These are phyloP conservation scores for Bursaphelenchus mucronatus DNA, from an alignment of 1,140 invertebrate species.

Conservation along the genomic window DNA sequence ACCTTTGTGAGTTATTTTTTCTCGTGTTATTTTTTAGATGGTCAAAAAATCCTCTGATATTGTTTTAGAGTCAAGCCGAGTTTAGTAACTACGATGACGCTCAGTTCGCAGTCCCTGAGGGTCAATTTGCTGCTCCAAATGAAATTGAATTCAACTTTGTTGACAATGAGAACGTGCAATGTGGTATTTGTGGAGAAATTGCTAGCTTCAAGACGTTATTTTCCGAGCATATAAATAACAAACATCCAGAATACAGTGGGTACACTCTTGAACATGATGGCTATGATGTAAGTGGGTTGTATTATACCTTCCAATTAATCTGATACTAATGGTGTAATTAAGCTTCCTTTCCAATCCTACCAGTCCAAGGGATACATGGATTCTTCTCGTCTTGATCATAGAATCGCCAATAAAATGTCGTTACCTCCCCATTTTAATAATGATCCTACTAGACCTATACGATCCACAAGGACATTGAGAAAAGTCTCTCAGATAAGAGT, in stretches of 20 bases:
- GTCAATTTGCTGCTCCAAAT: constrained; percentile 10
- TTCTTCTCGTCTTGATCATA: background rate
- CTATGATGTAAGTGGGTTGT: constrained; percentile 47
- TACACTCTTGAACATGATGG: constrained; percentile 56
- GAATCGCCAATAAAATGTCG: background rate
- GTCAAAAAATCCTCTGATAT: background rate
- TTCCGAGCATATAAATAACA: constrained; percentile 51
- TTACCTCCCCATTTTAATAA: background rate
- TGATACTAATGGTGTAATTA: constrained; percentile 43
- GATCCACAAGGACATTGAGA: constrained; percentile 37
- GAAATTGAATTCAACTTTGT: constrained; percentile 48
- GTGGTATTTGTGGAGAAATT: constrained; percentile 58
- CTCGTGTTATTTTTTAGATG: constrained; percentile 2
- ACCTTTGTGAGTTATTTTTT: background rate
- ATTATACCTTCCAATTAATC: constrained; percentile 30
- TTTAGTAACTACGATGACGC: constrained; percentile 24
- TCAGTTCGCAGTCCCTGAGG: background rate
- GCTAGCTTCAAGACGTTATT: constrained; percentile 53
- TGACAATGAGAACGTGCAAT: constrained; percentile 52
- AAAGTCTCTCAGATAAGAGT: constrained; percentile 55
- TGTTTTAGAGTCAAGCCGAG: background rate
- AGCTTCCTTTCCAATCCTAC: constrained; percentile 23
- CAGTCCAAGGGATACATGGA: constrained; percentile 3
- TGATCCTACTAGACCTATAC: constrained; percentile 35
- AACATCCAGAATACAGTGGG: constrained; percentile 53